Base-by-base conservation (phyloP, 1,140 invertebrate genomes). In the Hesperophylax magnus region DNA sequence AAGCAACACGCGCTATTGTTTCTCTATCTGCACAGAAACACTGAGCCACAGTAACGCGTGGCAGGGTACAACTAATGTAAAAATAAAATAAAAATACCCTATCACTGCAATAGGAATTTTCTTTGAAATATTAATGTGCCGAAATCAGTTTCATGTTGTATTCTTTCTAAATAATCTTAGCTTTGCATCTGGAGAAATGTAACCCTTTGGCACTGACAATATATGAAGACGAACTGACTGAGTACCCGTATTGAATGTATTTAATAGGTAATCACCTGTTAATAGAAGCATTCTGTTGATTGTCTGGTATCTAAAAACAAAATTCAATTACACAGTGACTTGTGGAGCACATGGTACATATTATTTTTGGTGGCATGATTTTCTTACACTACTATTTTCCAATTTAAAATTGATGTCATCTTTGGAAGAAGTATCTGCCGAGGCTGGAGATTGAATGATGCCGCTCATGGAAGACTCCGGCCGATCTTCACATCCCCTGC, bases 221-320 rank as follows among this genome's bases (percentile, higher is more conserved):
- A 39, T 39, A 14, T 47, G 6, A 14, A 11, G 39, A 47, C 11
- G 39, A 11, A 47, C 11, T 47, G 39, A 9, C 34, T 8, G n/a
- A n/a, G 27, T 27, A 14, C 39, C 3, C 1, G 39, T 20, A 58
- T 7, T 18, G 56, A 20, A 58, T 58, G 18, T 18, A 18, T 58
- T 58, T 65, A 65, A 65, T 67, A 31, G 39, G 24, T 17, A 61
- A 11, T 61, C 18, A 67, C 63, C 63, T 67, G 15, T 67, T 27
- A 15, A 27, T 11, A 27, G 22, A 67, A 4, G 2, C 2, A 67
- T 67, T 67, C 14, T n/a, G 63, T n/a, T 34, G 22, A 31, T 15
- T 15, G 27, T 31, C 11, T 67, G 24, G 31, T n/a, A 34, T 17
- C 22, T 67, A 67, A 67, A 27, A 67, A 24, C 17, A 61, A 22